Evolutionary conservation across 2,888 invertebrate genomes (phyloP), one percentile per base, ranked within the genome.

Genomic region (Cabera pusaria): DNA sequence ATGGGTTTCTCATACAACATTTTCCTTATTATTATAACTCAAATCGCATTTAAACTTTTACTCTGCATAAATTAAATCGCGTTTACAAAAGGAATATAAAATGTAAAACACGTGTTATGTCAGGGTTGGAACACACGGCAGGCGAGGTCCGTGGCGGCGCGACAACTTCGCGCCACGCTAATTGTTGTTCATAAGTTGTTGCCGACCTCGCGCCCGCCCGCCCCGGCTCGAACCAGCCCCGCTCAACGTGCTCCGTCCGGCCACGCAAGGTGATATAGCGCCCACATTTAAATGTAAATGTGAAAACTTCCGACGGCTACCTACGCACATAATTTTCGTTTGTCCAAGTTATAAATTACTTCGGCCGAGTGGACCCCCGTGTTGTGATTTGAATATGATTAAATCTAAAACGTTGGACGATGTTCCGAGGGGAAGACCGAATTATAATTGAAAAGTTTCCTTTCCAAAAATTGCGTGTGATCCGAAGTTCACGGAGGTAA

Each of bases 201-300:
- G 51, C 50, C 58, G 59, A 55, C 59, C 67, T 60, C 45, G 18
- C 18, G 39, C 39, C 27, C 18, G 21, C 18, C 41, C 16, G 22
- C 11, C 33, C 12, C 27, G 18, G 33, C 39, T 24, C 16, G 33
- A 19, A 25, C 11, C 41, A n/a, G n/a, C n/a, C n/a, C n/a, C n/a
- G n/a, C n/a, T n/a, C n/a, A n/a, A n/a, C n/a, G n/a, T n/a, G n/a
- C n/a, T n/a, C n/a, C n/a, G n/a, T n/a, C n/a, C n/a, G n/a, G n/a
- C n/a, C n/a, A n/a, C n/a, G n/a, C n/a, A 25, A 85, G 84, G 83
- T 85, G 80, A 84, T 83, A 76, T 82, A 80, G 65, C 76, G 59
- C 62, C 68, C 76, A 55, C 80, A 84, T 86, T 86, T 78, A 75
- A 73, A 86, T 86, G 79, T 68, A 77, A 85, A 86, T 86, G 76